Evolutionary conservation across 2,113 vertebrate genomes (phyloP).

Genomic region (Corvus cornix): DNA sequence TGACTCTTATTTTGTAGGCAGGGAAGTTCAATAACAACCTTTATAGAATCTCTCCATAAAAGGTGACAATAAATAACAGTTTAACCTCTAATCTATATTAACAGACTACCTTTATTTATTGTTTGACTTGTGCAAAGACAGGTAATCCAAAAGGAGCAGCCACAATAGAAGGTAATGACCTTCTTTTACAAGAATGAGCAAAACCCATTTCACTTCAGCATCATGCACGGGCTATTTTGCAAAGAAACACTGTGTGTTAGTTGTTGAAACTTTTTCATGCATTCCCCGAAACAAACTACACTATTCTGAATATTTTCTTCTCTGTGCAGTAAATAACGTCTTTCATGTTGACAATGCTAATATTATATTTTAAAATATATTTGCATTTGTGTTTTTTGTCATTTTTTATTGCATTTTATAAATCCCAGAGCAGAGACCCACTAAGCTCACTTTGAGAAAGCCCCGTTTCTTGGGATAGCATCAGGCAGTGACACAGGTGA

Average conservation of each 20-base stretch:
- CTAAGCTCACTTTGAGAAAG: conserved; percentile 61
- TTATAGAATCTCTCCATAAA: neutral
- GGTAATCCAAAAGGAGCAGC: conserved; percentile 17
- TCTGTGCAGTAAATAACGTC: conserved; percentile 73
- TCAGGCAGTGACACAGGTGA: conserved; percentile 20
- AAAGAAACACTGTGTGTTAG: conserved; percentile 83
- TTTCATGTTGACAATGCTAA: conserved; percentile 85
- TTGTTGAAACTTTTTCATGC: conserved; percentile 82
- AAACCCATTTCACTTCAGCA: conserved; percentile 64
- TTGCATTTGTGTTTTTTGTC: conserved; percentile 75
- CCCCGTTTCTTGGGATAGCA: conserved; percentile 29
- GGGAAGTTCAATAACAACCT: conserved; percentile 13
- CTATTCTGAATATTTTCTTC: conserved; percentile 74
- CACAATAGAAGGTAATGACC: conserved; percentile 61
- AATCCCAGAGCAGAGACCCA: conserved; percentile 59
- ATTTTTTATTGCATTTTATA: conserved; percentile 79
- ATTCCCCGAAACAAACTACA: conserved; percentile 81
- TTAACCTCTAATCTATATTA: conserved; percentile 39
- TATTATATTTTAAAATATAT: conserved; percentile 82
- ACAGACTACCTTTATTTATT: neutral
- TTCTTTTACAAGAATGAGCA: conserved; percentile 71
- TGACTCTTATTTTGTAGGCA: conserved; percentile 1
- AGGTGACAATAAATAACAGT: conserved; percentile 7
- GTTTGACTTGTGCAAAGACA: neutral
- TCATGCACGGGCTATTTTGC: conserved; percentile 78